These are phyloP conservation scores for Stenodema calcarata DNA, from an alignment of 2,888 invertebrate species.

Conservation along the genomic window DNA sequence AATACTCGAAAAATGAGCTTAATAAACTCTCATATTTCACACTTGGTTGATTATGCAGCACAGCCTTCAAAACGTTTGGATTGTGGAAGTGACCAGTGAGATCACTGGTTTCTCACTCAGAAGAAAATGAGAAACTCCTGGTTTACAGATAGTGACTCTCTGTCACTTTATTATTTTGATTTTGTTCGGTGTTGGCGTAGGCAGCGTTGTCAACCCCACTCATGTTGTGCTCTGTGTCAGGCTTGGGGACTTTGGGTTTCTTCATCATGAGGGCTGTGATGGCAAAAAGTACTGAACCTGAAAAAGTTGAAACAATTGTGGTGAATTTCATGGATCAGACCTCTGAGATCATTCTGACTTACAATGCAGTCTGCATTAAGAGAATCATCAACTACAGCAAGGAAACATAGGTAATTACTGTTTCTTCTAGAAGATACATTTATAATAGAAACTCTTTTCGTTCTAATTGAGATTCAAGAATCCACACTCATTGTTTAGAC, in stretches of 20 bases:
- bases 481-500: too few relatives aligned
- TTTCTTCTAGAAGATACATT: too few relatives aligned
- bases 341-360: too few relatives aligned
- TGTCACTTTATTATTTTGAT: conserved; percentile 51
- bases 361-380: too few relatives aligned
- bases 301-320: conserved; percentile 54
- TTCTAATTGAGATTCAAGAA: too few relatives aligned
- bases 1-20: not conserved
- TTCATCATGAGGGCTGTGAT: conserved; percentile 79
- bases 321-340: not conserved
- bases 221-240: conserved; percentile 54
- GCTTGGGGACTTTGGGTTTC: conserved; percentile 48
- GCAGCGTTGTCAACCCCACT: conserved; percentile 58
- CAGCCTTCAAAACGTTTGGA: not conserved
- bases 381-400: too few relatives aligned
- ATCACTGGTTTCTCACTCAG: not conserved
- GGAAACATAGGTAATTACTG: too few relatives aligned
- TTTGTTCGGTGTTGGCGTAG: conserved; percentile 56
- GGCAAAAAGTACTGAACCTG: conserved; percentile 83
- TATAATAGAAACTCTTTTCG: too few relatives aligned
- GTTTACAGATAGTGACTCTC: conserved; percentile 56
- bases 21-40: not conserved
- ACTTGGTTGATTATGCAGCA: conserved; percentile 9
- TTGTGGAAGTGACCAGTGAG: not conserved
- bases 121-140: not conserved